Evolutionary conservation across 2,113 vertebrate species (phyloP), one percentile per base, ranked within the genome.

Genomic region (Hippopotamus amphibius): DNA sequence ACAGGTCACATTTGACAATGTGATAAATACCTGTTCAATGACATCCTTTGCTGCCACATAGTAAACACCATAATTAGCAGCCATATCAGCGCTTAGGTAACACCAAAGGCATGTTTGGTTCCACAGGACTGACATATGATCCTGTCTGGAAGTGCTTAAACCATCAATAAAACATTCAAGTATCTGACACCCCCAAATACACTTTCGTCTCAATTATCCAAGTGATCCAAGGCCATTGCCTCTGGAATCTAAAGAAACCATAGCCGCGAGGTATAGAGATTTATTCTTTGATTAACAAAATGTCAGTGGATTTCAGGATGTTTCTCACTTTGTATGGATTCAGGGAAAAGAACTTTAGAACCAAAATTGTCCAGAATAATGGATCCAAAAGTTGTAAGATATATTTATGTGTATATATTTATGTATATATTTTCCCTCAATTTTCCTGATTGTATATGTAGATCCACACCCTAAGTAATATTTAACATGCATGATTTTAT

Each of bases 11-110:
- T 95, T 91, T 94, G 65, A 83, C 66, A 82, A 50, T 92, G 59
- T 76, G 43, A 83, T 96, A 87, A 95, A 87, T 87, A 83, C 53
- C 57, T 88, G 57, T 74, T 48, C 46, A 87, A 65, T 59, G 74
- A 94, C 84, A 83, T 77, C 88, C 61, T 93, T 93, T 95, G 43
- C 74, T 90, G 17, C n/a, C 53, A 53, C 24, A 33, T 15, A 63
- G 24, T 66, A 93, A 94, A 91, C 30, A 82, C 13, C 30, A 21
- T 92, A 79, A 72, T 57, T 17, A 66, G 66, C 90, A 68, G 43
- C 55, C 43, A 15, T 90, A 30, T 93, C 63, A 94, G 59, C 33
- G 71, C 71, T 84, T 95, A 87, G 65, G 28, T 80, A 88, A 97
- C 46, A 95, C 76, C 41, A 80, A 92, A 93, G 41, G 10, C 50